These are phyloP conservation scores for Cotesia chilonis DNA, from an alignment of 1,140 invertebrate species.

Conservation along the genomic window DNA sequence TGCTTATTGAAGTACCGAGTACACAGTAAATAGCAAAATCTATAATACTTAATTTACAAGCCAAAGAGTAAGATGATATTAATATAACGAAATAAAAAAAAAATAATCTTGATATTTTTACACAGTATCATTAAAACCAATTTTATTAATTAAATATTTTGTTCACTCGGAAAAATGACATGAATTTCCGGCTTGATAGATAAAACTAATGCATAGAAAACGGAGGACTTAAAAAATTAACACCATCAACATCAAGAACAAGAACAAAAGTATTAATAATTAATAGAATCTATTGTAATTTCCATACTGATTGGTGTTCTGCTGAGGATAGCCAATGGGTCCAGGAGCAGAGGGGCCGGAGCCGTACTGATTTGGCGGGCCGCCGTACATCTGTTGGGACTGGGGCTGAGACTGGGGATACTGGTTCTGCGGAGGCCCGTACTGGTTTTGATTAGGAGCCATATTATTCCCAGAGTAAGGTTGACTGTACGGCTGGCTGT, in stretches of 20 bases:
- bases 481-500: slow-evolving; percentile 55
- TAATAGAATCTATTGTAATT: slow-evolving; percentile 49
- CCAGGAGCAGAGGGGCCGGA: slow-evolving; percentile 30
- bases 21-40: no score
- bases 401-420: slow-evolving; percentile 34
- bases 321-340: slow-evolving; percentile 50
- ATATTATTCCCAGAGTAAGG: slow-evolving; percentile 40
- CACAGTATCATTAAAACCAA: no score
- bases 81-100: no score
- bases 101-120: no score
- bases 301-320: slow-evolving; percentile 48
- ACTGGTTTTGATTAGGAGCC: slow-evolving; percentile 44
- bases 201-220: no score
- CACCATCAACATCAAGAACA: no score
- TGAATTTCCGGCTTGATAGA: no score
- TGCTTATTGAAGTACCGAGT: no score
- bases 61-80: no score
- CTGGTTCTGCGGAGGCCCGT: slow-evolving; percentile 41
- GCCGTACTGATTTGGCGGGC: slow-evolving; percentile 36
- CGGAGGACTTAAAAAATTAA: no score
- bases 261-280: background rate
- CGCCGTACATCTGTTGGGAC: slow-evolving; percentile 32
- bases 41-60: no score
- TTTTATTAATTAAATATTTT: background rate
- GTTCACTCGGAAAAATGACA: background rate